Evolutionary conservation across 2,797 vertebrate species (phyloP).

Genomic region (Hirundo rustica): DNA sequence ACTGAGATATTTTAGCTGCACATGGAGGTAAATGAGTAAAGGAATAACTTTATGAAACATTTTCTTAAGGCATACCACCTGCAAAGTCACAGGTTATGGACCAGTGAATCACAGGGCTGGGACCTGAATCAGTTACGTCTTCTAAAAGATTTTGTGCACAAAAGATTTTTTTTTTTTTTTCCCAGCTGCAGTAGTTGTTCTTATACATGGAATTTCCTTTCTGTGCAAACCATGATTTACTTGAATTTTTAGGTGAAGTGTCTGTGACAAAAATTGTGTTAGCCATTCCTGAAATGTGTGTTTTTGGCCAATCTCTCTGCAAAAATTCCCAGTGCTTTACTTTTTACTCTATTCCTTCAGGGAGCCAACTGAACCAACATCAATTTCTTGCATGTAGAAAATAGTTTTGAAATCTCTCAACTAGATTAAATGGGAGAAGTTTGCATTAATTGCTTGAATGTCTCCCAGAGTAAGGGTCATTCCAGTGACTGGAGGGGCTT

Average conservation of each 20-base stretch:
- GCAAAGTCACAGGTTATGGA: not conserved
- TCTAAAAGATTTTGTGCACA: not conserved
- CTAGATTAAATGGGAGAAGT: not conserved
- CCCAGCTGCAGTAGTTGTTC: not conserved
- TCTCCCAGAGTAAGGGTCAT: not conserved
- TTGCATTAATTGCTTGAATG: not conserved
- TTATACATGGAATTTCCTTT: not conserved
- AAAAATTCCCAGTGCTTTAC: not conserved
- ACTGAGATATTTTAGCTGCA: not conserved
- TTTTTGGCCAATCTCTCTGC: not conserved
- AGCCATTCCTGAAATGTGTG: fast-evolving
- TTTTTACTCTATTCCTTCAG: not conserved
- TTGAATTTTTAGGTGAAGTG: not conserved
- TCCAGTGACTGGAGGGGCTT: not conserved
- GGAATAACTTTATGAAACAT: not conserved
- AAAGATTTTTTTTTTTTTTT: not conserved
- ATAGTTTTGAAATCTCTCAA: not conserved
- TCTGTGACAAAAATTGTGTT: not conserved
- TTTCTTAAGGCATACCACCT: not conserved
- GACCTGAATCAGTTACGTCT: not conserved
- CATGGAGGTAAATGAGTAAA: not conserved
- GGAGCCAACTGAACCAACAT: not conserved
- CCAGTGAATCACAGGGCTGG: not conserved
- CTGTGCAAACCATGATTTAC: not conserved
- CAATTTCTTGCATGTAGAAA: not conserved